Conservation (phyloP, 2,888 invertebrate species). For the Disparrhopalites patrizii region DNA sequence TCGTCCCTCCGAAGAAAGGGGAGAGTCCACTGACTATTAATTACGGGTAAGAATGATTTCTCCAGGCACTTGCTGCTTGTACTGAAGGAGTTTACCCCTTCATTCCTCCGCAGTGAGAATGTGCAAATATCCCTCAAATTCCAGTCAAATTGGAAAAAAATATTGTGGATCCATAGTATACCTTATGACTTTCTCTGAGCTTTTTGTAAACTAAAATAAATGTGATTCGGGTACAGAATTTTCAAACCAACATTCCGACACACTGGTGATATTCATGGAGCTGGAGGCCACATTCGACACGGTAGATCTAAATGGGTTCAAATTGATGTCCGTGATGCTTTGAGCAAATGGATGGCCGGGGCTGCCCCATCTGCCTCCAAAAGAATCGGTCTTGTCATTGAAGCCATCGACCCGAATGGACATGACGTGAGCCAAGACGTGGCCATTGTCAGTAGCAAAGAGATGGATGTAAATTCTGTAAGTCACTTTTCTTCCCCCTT, state of each 20-base stretch:
- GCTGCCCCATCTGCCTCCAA: conserved; percentile 37
- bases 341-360: conserved; percentile 40
- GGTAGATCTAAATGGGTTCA: conserved; percentile 41
- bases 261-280: conserved; percentile 16
- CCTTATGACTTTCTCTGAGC: neutral
- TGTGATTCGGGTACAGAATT: no score
- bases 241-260: conserved; percentile 38
- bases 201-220: no score
- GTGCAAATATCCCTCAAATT: no score
- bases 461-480: conserved; percentile 44
- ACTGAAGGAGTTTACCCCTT: no score
- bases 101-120: no score
- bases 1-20: conserved; percentile 35
- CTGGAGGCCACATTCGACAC: conserved; percentile 27
- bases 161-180: neutral
- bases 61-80: no score
- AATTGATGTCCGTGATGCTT: conserved; percentile 42
- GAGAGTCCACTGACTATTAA: conserved; percentile 41
- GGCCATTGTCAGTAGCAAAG: conserved; percentile 39
- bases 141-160: no score
- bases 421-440: conserved; percentile 40
- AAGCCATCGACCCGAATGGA: conserved; percentile 38
- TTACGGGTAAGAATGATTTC: conserved; percentile 46
- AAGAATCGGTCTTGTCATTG: conserved; percentile 45
- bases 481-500: no score